Base-by-base conservation (phyloP, 2,113 vertebrate genomes). In the Dunckerocampus dactyliophorus region DNA sequence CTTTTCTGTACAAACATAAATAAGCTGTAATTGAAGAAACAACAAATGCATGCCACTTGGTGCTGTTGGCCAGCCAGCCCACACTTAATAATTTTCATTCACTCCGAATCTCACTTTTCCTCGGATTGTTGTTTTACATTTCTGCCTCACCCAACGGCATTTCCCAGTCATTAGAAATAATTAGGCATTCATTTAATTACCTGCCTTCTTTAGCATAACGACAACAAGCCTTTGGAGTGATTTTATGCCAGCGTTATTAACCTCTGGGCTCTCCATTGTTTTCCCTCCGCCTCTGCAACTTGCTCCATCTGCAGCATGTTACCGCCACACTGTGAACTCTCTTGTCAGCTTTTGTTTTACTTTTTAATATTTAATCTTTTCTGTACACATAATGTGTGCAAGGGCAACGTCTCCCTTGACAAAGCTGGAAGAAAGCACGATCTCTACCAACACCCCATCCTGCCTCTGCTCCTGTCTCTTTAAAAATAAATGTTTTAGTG, bases 1-100 rank as follows among this genome's bases (percentile, higher is more conserved):
- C 71, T 67, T 82, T 73, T 63, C 69, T 76, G 74, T 82, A 81
- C 84, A 85, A 85, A 83, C 77, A 84, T 80, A 82, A 84, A 84
- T 86, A 69, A 74, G 62, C 76, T 59, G 53, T 76, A 76, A 79
- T 78, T 76, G 75, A 83, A 73, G 71, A 83, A 79, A 78, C 73
- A 62, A 43, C 39, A 14, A 43, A 14, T 43, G 39, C 7, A 28
- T 28, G 55, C 75, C 55, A 20, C 69, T 47, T 39, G 54, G 56
- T 56, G 58, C 62, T 64, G 50, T 42, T 37, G 12, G 49, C 47
- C 58, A 71, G 74, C 67, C 74, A 60, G 58, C 46, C 50, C 65
- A 37, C 53, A 74, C 47, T 59, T 61, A 34, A 55, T 28, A 5
- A 28, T 28, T 59, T 47, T 16, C 39, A 57, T 31, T 63, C 47